A percentile compares a stretch with the other conserved stretches of the same genome.
Conservation (phyloP, 92 coral and sea anemone species). For the Epizoanthus scotinus region DNA sequence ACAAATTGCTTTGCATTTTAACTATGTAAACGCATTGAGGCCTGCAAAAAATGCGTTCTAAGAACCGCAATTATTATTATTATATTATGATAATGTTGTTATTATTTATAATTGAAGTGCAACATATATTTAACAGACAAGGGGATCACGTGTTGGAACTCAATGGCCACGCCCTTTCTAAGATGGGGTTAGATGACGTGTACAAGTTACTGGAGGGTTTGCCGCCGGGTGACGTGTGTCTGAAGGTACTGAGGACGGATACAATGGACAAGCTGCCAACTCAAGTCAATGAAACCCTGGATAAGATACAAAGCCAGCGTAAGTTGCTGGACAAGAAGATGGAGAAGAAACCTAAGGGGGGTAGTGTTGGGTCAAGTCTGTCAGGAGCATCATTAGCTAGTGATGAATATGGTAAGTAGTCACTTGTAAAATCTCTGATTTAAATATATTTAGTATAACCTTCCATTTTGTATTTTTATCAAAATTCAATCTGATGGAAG, state of each 20-base stretch:
- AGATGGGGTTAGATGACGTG: conserved; percentile 73
- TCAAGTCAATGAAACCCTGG: conserved; percentile 48
- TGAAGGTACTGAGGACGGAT: conserved; percentile 50
- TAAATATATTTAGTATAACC: background rate
- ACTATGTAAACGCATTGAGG: too few relatives aligned
- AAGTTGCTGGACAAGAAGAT: conserved; percentile 59
- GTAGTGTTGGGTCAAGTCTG: conserved; percentile 43
- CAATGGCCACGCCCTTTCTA: conserved; percentile 72
- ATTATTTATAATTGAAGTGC: background rate
- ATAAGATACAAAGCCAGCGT: conserved; percentile 56
- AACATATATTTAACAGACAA: conserved; percentile 44
- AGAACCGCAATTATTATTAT: too few relatives aligned
- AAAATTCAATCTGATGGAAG: too few relatives aligned
- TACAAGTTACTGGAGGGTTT: conserved; percentile 77
- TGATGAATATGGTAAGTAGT: conserved; percentile 72
- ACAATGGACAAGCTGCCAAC: conserved; percentile 56
- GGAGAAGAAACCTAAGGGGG: conserved; percentile 41
- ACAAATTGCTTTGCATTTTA: too few relatives aligned
- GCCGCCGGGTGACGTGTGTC: conserved; percentile 82
- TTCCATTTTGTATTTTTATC: too few relatives aligned
- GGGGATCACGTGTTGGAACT: conserved; percentile 91
- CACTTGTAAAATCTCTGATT: background rate
- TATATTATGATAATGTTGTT: background rate
- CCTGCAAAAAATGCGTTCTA: too few relatives aligned
- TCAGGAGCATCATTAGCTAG: conserved; percentile 50